Percentiles rank a stretch among this genome's conserved stretches.
Evolutionary conservation across 2,113 vertebrate genomes (phyloP).

Genomic region (Lophius piscatorius): DNA sequence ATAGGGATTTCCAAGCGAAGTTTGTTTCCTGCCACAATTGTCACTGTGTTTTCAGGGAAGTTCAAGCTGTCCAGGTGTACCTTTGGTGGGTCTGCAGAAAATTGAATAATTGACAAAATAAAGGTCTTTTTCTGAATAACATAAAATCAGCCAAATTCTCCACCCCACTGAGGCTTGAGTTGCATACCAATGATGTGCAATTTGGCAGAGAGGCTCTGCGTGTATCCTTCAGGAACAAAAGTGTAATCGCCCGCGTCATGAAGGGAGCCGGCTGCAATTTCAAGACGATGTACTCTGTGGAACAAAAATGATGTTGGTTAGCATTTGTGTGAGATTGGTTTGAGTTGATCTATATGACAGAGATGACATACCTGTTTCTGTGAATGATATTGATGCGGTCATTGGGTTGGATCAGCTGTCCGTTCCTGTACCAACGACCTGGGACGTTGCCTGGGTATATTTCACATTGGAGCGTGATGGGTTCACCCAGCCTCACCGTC

Average conservation of each 20-base stretch:
- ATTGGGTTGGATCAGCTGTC: slow-evolving; percentile 87
- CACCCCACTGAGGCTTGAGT: neutral
- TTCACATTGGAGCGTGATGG: slow-evolving; percentile 92
- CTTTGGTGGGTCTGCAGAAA: slow-evolving; percentile 89
- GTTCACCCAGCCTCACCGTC: slow-evolving; percentile 88
- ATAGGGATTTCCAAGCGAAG: slow-evolving; percentile 95
- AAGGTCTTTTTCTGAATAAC: neutral
- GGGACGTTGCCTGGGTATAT: slow-evolving; percentile 88
- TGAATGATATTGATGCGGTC: slow-evolving; percentile 90
- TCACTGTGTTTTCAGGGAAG: slow-evolving; percentile 88
- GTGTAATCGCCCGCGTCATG: slow-evolving; percentile 95
- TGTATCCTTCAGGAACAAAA: slow-evolving; percentile 93
- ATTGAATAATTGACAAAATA: neutral
- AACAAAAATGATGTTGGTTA: slow-evolving; percentile 11
- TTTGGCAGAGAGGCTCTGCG: slow-evolving; percentile 88
- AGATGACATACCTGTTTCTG: slow-evolving; percentile 84
- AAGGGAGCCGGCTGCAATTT: slow-evolving; percentile 81
- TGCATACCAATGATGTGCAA: slow-evolving; percentile 89
- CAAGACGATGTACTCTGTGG: slow-evolving; percentile 88
- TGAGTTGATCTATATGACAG: neutral
- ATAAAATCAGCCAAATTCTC: too few species aligned
- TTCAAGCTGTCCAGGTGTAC: slow-evolving; percentile 91
- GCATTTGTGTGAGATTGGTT: neutral
- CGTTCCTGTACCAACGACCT: slow-evolving; percentile 97
- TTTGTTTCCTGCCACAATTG: slow-evolving; percentile 94